Conservation (phyloP, 2,888 invertebrate species). For the Megamerina dolium region DNA sequence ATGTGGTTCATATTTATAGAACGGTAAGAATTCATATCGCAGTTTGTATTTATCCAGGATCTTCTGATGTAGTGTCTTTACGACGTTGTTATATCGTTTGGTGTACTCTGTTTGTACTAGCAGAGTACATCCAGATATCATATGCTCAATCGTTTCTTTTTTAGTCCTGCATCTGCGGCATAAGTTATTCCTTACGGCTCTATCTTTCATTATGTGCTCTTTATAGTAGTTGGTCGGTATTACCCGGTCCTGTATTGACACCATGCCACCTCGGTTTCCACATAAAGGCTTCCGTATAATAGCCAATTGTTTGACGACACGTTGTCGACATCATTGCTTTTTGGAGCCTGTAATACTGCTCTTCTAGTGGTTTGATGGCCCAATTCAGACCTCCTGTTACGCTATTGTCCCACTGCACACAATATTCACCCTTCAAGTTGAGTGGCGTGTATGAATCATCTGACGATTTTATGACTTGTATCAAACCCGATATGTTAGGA, state of each 20-base stretch:
- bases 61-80: no score
- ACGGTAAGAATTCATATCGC: no score
- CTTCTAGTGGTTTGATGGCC: not conserved
- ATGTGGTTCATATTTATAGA: no score
- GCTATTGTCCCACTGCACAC: not conserved
- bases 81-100: no score
- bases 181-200: not conserved
- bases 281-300: not conserved
- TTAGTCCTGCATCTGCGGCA: not conserved
- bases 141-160: not conserved
- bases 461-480: not conserved
- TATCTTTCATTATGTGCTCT: not conserved
- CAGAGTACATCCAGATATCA: no score
- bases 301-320: not conserved
- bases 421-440: not conserved
- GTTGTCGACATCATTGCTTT: not conserved
- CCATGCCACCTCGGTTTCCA: not conserved
- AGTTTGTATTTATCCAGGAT: no score
- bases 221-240: not conserved
- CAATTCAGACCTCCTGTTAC: not conserved
- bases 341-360: not conserved
- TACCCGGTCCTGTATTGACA: not conserved
- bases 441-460: not conserved
- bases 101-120: no score
- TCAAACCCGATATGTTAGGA: not conserved